These are phyloP conservation scores for Argynnis bischoffii DNA, from an alignment of 2,888 invertebrate species.

Conservation along the genomic window DNA sequence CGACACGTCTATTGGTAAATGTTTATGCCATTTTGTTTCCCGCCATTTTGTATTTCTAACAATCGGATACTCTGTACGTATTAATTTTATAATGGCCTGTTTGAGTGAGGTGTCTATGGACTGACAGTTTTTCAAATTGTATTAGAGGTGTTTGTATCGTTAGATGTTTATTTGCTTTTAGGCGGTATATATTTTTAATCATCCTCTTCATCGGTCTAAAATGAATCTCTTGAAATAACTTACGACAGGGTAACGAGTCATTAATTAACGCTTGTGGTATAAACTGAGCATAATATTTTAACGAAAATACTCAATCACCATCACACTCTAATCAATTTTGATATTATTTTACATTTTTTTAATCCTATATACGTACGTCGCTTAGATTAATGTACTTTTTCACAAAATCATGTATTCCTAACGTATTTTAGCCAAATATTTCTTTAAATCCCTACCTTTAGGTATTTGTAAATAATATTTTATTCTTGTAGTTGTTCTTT, in stretches of 20 bases:
- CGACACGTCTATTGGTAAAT: not conserved
- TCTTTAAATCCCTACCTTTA: slow-evolving; percentile 69
- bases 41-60: slow-evolving; percentile 17
- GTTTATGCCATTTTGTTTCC: slow-evolving; percentile 7
- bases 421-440: slow-evolving; percentile 80
- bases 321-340: slow-evolving; percentile 66
- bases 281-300: slow-evolving; percentile 62
- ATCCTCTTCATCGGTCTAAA: slow-evolving; percentile 38
- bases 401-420: slow-evolving; percentile 70
- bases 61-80: slow-evolving; percentile 23
- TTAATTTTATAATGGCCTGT: slow-evolving; percentile 23
- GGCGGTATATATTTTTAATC: slow-evolving; percentile 27
- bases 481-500: slow-evolving; percentile 77
- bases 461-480: slow-evolving; percentile 77
- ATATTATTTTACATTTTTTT: slow-evolving; percentile 57
- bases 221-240: slow-evolving; percentile 66
- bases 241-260: slow-evolving; percentile 76
- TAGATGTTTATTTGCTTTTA: slow-evolving; percentile 17
- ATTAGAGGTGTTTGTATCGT: slow-evolving; percentile 14
- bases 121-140: slow-evolving; percentile 28
- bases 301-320: slow-evolving; percentile 72
- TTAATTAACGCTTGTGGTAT: slow-evolving; percentile 54
- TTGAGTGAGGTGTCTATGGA: slow-evolving; percentile 47
- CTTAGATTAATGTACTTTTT: slow-evolving; percentile 56
- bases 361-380: slow-evolving; percentile 54